Base-by-base conservation (phyloP, 2,113 vertebrate species). In the Thunnus thynnus region DNA sequence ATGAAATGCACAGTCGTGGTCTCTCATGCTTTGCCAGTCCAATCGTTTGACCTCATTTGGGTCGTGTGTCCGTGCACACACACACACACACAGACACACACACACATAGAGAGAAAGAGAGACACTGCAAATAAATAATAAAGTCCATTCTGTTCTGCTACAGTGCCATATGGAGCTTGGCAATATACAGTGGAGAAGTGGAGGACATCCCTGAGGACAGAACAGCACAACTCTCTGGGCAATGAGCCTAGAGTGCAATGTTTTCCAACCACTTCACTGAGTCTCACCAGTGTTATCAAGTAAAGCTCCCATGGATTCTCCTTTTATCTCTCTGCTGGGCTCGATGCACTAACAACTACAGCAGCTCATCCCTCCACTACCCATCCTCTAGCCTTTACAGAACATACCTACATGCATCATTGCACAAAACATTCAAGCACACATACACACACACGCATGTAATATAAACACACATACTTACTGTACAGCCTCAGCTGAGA, bases 1-100 rank as follows among this genome's bases (percentile, higher is more conserved):
- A 46, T 65, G 61, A 77, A 74, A 69, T 54, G 20, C 62, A 79
- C 6, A 51, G 10, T 67, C 79, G 50, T 20, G 14, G 30, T 48
- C 48, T 75, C 48, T 69, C 16, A 27, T 58, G 67, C 61, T 81
- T 78, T 72, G 54, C 47, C 52, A 30, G 48, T 72, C 36, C 71
- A 56, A 48, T 63, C 8, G 3, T 55, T 84, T 85, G 90, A 75
- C 86, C 89, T 85, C 66, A 58, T 92, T 87, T 76, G 32, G 5
- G 8, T 5, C 14, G 4, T 2, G 12, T 65, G 17, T 13, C 44
- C 14, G 0, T 11, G 3, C 13, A 63, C 48, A 41, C 30, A 16
- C 18, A 51, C 17, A 71, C 18, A 51, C 22, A 62, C 44, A 47
- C n/a, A 57, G 18, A 60, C 16, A 60, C 32, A 8, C 47, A 44